Evolutionary conservation across 2,888 invertebrate genomes (phyloP), one percentile per base, ranked within the genome.

Genomic region (Oithona nana): DNA sequence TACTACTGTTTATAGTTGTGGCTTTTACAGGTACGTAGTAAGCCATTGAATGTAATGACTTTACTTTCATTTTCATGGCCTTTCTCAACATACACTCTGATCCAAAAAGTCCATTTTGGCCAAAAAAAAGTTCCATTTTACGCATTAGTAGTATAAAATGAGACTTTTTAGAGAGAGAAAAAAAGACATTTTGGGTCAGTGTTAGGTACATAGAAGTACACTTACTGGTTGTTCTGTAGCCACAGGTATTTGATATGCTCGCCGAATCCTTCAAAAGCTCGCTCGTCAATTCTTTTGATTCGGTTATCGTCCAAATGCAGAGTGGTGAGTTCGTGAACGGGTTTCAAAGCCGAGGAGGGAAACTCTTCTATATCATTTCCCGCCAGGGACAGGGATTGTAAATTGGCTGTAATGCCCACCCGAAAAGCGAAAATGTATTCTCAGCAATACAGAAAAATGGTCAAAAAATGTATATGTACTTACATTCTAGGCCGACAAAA

Each of bases 161-260:
- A n/a, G n/a, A n/a, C n/a, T n/a, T n/a, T n/a, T n/a, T n/a, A n/a
- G n/a, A n/a, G n/a, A n/a, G n/a, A n/a, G n/a, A n/a, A n/a, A n/a
- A n/a, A n/a, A n/a, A n/a, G n/a, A n/a, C n/a, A n/a, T n/a, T n/a
- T n/a, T n/a, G n/a, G n/a, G n/a, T n/a, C n/a, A n/a, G n/a, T n/a
- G n/a, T n/a, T n/a, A n/a, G n/a, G n/a, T n/a, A n/a, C n/a, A n/a
- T n/a, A n/a, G n/a, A n/a, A n/a, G n/a, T 39, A 16, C 39, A 39
- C 83, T 83, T 78, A 89, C 89, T 85, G 83, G 73, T 90, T 90
- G 73, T 89, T 89, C 71, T 90, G 88, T 66, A 92, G 76, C 72
- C 88, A 88, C 29, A 92, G 80, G 75, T 89, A 90, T n/a, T 90
- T 89, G 66, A 92, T 84, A 29, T 88, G 87, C 72, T 88, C 87